Base-by-base conservation (phyloP, 2,888 invertebrate genomes). In the Rhingia campestris region DNA sequence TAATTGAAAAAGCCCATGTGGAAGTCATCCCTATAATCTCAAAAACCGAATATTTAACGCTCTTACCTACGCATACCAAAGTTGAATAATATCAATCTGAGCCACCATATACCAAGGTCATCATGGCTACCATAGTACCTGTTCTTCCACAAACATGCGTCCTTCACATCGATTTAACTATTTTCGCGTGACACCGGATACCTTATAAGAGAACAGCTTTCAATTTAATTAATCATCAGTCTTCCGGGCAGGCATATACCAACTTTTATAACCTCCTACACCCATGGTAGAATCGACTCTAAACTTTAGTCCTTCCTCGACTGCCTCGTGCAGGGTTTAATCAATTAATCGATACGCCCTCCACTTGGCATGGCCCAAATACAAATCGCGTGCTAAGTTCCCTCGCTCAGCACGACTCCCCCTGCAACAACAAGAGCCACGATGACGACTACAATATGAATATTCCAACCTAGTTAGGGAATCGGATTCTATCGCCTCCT, bases 311-410 rank as follows among this genome's bases (percentile, higher is more conserved):
- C 12, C 32, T 30, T 22, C 39, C 35, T 51, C 53, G 63, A 75
- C 58, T 69, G 35, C 7, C 53, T 63, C 58, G 32, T 63, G 63
- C 43, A 39, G 33, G 51, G 33, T 79, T 74, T 82, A 67, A 73
- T 82, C 82, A 79, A 73, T 82, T 82, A 82, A 82, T 82, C 82
- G 77, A 82, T 79, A 81, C 76, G 53, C 70, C 81, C 76, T 41
- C 73, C 54, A 51, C 56, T 63, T 73, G 67, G 12, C 30, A 51
- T 77, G 77, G 45, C 77, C 77, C 64, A 61, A 72, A 76, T 76
- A 43, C 35, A 58, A 69, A 77, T 82, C 77, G 82, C 82, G 82
- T 82, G 82, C 66, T 82, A 79, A 70, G 53, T 6, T 32, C n/a
- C 14, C 4, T 33, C 56, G 41, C 47, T 54, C 51, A 58, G 43